Evolutionary conservation across 2,797 vertebrate species (phyloP), one percentile per base, ranked within the genome.

Genomic region (Sebastes ruberrimus): DNA sequence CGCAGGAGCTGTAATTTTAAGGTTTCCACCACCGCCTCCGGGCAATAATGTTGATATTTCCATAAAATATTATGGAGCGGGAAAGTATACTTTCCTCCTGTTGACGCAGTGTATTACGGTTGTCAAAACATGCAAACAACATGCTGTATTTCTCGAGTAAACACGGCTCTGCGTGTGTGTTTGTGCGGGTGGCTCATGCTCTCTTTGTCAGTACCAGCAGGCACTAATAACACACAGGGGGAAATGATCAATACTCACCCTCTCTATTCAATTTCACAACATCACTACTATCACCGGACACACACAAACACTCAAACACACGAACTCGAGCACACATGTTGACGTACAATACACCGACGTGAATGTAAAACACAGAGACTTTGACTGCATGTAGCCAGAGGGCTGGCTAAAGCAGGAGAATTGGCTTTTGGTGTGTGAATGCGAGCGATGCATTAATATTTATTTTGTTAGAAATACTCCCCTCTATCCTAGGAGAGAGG

Each of bases 181-280:
- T 81, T 86, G 79, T 80, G 87, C 81, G 35, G 28, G 83, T 88
- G 86, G 87, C 89, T 90, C 85, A 78, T 84, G 73, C 80, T 87
- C 83, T 86, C 88, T 91, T 79, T 87, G 87, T 92, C 89, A 93
- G 90, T 28, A 88, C 88, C 89, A 90, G 88, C 84, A 92, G 86
- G 87, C 86, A 89, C 83, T 93, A 93, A 94, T 93, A 94, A 95
- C 94, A 94, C 92, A 93, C 91, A 83, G 81, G 92, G 91, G 91
- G 92, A 93, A 91, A 90, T 93, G 80, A 95, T 94, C 93, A 91
- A 95, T 94, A 92, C 91, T 92, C 87, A 74, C 77, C 81, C 91
- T 92, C 93, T 92, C 89, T 91, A 94, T 93, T 94, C 92, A 92
- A 92, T 94, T 94, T 94, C 92, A 93, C 91, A 91, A 89, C 89